These are phyloP conservation scores for Pollachius pollachius DNA, from an alignment of 2,113 vertebrate genomes.

Conservation along the genomic window DNA sequence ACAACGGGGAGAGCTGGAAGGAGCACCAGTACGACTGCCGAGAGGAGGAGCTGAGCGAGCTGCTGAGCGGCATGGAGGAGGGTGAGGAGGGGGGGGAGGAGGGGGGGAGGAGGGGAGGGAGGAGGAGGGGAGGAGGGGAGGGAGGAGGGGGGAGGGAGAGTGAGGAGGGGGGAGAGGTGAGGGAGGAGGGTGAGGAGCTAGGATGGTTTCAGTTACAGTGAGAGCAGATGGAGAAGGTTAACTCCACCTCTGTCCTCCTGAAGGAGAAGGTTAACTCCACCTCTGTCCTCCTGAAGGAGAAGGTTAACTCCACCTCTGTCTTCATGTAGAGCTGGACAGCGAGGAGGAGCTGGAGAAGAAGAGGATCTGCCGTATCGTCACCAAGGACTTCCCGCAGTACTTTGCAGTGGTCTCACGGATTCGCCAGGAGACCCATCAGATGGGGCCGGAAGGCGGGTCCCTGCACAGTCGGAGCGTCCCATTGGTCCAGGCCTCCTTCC, in stretches of 20 bases:
- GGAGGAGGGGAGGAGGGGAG: too few relatives aligned
- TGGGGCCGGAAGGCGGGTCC: slow-evolving; percentile 93
- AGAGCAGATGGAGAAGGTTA: neutral
- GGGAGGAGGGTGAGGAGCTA: too few relatives aligned
- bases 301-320: neutral
- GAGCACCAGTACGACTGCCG: slow-evolving; percentile 95
- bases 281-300: neutral
- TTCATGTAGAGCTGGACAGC: neutral
- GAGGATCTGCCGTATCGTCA: slow-evolving; percentile 94
- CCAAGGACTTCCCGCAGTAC: slow-evolving; percentile 97
- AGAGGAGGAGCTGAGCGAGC: slow-evolving; percentile 82
- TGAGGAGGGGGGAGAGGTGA: too few relatives aligned
- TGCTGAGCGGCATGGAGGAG: slow-evolving; percentile 99
- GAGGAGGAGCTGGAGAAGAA: slow-evolving; percentile 61
- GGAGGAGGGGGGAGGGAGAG: too few relatives aligned
- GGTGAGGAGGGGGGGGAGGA: slow-evolving; percentile 65
- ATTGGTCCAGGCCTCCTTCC: slow-evolving; percentile 91
- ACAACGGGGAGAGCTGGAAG: slow-evolving; percentile 96
- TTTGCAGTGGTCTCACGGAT: slow-evolving; percentile 96
- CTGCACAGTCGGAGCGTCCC: slow-evolving; percentile 88
- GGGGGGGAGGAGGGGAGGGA: too few relatives aligned
- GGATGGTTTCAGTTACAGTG: neutral
- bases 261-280: slow-evolving; percentile 56
- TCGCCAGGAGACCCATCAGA: slow-evolving; percentile 95
- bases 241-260: neutral